phyloP scores from a whole-genome alignment of 2,888 invertebrate species.

The Drosophila mimica region DNA sequence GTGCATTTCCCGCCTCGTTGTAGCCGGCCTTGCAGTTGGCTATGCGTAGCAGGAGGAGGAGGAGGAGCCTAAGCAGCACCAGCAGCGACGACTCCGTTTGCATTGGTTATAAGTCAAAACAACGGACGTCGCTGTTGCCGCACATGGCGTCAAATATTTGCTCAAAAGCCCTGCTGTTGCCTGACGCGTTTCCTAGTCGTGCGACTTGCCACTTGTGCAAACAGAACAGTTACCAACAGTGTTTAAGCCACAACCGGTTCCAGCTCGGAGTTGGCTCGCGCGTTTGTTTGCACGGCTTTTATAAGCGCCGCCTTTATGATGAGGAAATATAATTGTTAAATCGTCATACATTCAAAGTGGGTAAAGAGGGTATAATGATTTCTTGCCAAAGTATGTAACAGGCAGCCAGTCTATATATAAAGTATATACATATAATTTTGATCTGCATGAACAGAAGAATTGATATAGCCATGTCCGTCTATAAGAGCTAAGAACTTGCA shows the following conservation, averaged over 20 bases:
- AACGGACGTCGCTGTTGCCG: conserved; percentile 2
- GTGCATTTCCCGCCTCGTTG: conserved; percentile 51
- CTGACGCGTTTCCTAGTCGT: conserved; percentile 24
- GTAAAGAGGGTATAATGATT: not conserved
- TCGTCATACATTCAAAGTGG: conserved; percentile 11
- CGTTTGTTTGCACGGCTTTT: conserved; percentile 61
- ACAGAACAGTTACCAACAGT: conserved; percentile 17
- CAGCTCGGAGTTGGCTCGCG: conserved; percentile 65
- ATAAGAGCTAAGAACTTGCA: not conserved
- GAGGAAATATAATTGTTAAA: conserved; percentile 67
- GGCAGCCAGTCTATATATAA: not conserved
- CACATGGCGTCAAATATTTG: conserved; percentile 49
- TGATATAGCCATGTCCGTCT: not conserved
- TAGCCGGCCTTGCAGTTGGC: conserved; percentile 33
- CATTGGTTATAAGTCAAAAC: conserved; percentile 48
- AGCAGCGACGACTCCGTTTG: conserved; percentile 25
- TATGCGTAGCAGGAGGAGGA: conserved; percentile 29
- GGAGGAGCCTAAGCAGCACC: conserved; percentile 23
- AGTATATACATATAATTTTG: not conserved
- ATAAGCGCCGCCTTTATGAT: conserved; percentile 42
- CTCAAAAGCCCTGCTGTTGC: conserved; percentile 5
- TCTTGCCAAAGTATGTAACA: not conserved
- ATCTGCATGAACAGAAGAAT: not conserved
- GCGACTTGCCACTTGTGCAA: conserved; percentile 43
- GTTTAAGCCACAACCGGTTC: conserved; percentile 1